Evolutionary conservation across 1,140 invertebrate genomes (phyloP).

Genomic region (Leptinotarsa texana): DNA sequence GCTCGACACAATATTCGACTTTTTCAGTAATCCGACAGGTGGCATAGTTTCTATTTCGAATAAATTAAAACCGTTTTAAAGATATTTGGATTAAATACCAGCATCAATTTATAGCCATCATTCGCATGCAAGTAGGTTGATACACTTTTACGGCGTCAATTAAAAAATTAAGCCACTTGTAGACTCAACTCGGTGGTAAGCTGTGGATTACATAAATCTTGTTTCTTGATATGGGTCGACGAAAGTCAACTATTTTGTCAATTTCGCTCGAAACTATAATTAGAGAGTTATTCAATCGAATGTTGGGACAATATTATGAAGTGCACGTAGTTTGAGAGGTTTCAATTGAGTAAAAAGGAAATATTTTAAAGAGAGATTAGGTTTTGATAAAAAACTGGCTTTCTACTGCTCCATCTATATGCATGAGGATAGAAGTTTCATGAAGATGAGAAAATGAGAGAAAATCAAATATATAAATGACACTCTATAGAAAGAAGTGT

Average conservation of each 20-base stretch:
- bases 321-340: too few relatives aligned
- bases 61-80: background rate
- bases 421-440: too few relatives aligned
- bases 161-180: background rate
- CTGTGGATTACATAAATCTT: constrained; percentile 1
- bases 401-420: too few relatives aligned
- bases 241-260: background rate
- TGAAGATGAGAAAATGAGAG: too few relatives aligned
- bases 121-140: constrained; percentile 2
- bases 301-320: too few relatives aligned
- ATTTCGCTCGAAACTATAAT: background rate
- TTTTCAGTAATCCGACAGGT: background rate
- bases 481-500: too few relatives aligned
- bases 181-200: background rate
- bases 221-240: constrained; percentile 5
- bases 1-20: too few relatives aligned
- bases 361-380: too few relatives aligned
- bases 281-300: background rate
- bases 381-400: too few relatives aligned
- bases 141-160: background rate
- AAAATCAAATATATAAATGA: too few relatives aligned
- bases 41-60: background rate
- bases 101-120: constrained; percentile 4
- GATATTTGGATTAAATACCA: constrained; percentile 1
- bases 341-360: too few relatives aligned